These are phyloP conservation scores for Philaethria dido DNA, from an alignment of 2,888 invertebrate genomes.

Conservation along the genomic window DNA sequence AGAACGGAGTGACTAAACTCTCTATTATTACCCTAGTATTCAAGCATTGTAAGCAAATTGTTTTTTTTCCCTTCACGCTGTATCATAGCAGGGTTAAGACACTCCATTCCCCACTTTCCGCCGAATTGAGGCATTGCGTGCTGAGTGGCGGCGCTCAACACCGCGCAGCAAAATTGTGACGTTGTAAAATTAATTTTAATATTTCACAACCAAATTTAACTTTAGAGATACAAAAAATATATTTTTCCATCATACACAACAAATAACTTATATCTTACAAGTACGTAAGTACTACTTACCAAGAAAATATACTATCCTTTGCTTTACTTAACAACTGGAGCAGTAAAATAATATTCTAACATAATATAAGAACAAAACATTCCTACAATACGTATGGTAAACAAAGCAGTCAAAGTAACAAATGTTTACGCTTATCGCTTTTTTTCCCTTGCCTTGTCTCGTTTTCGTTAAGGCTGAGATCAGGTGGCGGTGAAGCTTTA, in stretches of 20 bases:
- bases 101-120: too few species aligned
- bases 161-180: too few species aligned
- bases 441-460: slow-evolving; percentile 20
- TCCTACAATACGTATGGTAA: slow-evolving; percentile 13
- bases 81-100: too few species aligned
- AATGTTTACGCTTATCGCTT: slow-evolving; percentile 23
- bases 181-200: too few species aligned
- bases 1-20: too few species aligned
- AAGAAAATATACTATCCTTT: neutral
- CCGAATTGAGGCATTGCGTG: too few species aligned
- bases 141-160: too few species aligned
- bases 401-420: slow-evolving; percentile 19
- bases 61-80: too few species aligned
- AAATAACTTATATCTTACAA: neutral
- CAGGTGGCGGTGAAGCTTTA: slow-evolving; percentile 36
- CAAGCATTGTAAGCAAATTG: too few species aligned
- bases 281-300: neutral
- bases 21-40: too few species aligned
- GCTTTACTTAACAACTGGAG: neutral
- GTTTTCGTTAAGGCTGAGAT: slow-evolving; percentile 18
- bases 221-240: neutral
- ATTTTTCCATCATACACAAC: neutral
- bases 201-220: too few species aligned
- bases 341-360: neutral
- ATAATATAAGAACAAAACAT: slow-evolving; percentile 8